Evolutionary conservation across 2,888 invertebrate genomes (phyloP), one percentile per base, ranked within the genome.

Genomic region (Monopis laevigella): DNA sequence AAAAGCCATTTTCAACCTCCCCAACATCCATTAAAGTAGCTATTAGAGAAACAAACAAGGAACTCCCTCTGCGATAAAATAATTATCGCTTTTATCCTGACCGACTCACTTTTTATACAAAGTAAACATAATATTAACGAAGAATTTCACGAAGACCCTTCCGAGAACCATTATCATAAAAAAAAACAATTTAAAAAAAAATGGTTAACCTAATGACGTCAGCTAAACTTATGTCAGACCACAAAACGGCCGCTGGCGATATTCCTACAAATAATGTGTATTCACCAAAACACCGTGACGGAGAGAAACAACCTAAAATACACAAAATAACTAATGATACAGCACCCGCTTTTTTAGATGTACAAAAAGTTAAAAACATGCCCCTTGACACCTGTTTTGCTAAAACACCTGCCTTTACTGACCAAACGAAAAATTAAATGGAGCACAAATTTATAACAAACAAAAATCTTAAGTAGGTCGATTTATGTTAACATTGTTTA

Each of bases 41-140:
- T 71, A 77, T 80, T 78, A 78, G 65, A 75, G 68, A 78, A 80
- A 78, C 80, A 78, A 80, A 78, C 75, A 78, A 74, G 74, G 56
- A 65, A 66, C 71, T 65, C 64, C 63, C 59, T 58, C 54, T 26
- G 61, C 69, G 65, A 74, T 78, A 74, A 74, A 78, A 77, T 75
- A 78, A 80, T 80, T 74, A 77, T 70, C 73, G 66, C 72, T 67
- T 78, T 73, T 66, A 78, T 70, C 71, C 65, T 46, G 49, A 55
- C 64, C 65, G 64, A 61, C 51, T 45, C 50, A 53, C 52, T 48
- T 47, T 45, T 45, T 49, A 51, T 54, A 57, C 53, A 54, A 56
- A 58, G 60, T 60, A 61, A 62, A 62, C 64, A 65, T 59, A 51
- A 57, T 59, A 61, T 62, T 59, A 62, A 59, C 49, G 47, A 65